phyloP scores from a whole-genome alignment of 1,140 invertebrate species.

The Acyrthosiphon pisum region DNA sequence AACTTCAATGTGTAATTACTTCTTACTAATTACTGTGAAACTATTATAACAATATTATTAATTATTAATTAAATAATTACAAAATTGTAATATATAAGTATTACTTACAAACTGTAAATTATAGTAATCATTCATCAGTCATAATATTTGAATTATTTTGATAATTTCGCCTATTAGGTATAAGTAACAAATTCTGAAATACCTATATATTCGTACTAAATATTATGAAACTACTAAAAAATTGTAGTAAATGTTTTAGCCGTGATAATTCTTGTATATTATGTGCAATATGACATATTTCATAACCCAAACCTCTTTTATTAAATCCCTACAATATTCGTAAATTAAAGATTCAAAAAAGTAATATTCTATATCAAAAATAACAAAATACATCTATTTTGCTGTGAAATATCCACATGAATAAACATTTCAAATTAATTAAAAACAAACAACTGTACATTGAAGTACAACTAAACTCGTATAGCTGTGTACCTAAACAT shows the following conservation, averaged over 20 bases:
- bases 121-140: not conserved
- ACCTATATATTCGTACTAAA: not conserved
- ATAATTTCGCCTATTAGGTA: not conserved
- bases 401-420: not conserved
- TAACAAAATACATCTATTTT: not conserved
- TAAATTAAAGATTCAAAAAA: slow-evolving; percentile 14
- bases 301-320: not conserved
- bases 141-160: not conserved
- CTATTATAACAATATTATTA: not conserved
- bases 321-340: not conserved
- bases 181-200: not conserved
- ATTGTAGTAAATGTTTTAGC: not conserved
- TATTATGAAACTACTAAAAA: not conserved
- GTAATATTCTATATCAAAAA: not conserved
- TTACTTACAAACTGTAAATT: not conserved
- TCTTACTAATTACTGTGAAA: not conserved
- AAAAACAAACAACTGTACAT: not conserved
- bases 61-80: not conserved
- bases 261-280: not conserved
- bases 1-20: not conserved
- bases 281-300: not conserved
- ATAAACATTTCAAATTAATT: slow-evolving; percentile 5
- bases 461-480: not conserved
- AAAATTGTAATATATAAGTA: not conserved
- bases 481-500: slow-evolving; percentile 11